Evolutionary conservation across 64 coral and sea anemone genomes (phyloP), one percentile per base, ranked within the genome.

Genomic region (Hydrozoanthus tunicans): DNA sequence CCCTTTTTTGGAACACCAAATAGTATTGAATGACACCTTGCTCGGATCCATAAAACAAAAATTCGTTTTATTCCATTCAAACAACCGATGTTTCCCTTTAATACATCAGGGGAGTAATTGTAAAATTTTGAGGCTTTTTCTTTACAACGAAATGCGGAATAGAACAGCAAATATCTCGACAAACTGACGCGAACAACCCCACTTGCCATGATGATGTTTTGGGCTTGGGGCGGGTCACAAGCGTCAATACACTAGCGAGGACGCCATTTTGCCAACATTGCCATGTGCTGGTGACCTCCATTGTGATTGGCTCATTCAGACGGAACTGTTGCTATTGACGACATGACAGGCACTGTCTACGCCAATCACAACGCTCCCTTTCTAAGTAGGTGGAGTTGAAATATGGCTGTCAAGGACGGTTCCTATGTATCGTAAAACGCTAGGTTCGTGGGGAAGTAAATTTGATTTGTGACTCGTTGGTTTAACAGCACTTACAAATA

Each of bases 21-120:
- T 93, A 90, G 95, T 96, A 96, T 96, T 96, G 95, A 96, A 96
- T 96, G 95, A 96, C 95, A 96, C 95, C 94, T 96, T 96, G 95
- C 95, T 96, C 92, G 92, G 91, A 62, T 78, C 92, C 85, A 79
- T 73, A 86, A 93, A 91, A 75, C 73, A 90, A 88, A 80, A 89
- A 93, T 83, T 94, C 89, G 82, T 84, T 96, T 96, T 96, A 94
- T 94, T 96, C 91, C 92, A 71, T 51, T 85, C 71, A 93, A 81
- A 88, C 55, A 62, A 65, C 70, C 57, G 43, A 61, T 64, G 24
- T 78, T 86, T 88, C 77, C 70, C 92, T 78, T 81, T 57, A 43
- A 86, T 94, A 81, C 59, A 73, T 80, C 6, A 84, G 64, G 5
- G 25, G 32, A 27, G 71, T 71, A 62, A 84, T 67, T 70, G 74